A percentile compares a stretch with the other conserved stretches of the same genome.
These are phyloP conservation scores for Speoplatyrhinus poulsoni DNA, from an alignment of 2,113 vertebrate genomes.

Conservation along the genomic window DNA sequence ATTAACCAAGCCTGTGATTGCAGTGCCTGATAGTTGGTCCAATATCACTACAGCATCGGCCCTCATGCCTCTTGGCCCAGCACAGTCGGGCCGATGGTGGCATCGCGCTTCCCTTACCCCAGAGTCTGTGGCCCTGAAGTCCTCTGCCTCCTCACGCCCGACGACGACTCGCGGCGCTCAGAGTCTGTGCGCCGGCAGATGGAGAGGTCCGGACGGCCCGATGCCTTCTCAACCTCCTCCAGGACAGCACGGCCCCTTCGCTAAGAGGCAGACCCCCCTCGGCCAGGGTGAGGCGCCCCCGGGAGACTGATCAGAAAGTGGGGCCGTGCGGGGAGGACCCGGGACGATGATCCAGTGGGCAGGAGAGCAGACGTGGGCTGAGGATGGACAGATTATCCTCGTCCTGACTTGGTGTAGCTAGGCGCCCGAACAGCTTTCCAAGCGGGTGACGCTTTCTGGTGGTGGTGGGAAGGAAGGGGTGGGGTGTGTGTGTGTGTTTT, in stretches of 20 bases:
- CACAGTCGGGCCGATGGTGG: background rate
- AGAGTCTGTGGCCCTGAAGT: constrained; percentile 91
- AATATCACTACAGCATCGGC: too few species aligned
- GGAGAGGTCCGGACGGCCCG: constrained; percentile 53
- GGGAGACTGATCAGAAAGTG: constrained; percentile 32
- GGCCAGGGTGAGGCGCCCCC: constrained; percentile 73
- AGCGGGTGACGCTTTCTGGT: constrained; percentile 4
- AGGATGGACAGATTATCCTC: background rate
- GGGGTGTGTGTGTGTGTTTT: constrained; percentile 16
- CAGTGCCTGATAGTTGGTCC: too few species aligned
- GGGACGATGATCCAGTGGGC: constrained; percentile 53
- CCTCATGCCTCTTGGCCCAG: too few species aligned
- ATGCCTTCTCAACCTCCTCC: constrained; percentile 71
- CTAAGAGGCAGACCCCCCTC: constrained; percentile 69
- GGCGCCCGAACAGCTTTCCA: constrained; percentile 27
- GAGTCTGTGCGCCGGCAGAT: constrained; percentile 54
- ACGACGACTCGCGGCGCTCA: constrained; percentile 61
- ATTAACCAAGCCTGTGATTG: too few species aligned
- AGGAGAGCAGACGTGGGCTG: constrained; percentile 24
- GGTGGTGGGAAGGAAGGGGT: too few species aligned
- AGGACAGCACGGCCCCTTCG: constrained; percentile 71
- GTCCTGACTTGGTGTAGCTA: constrained; percentile 16
- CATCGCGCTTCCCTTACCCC: constrained; percentile 75
- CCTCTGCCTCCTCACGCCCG: constrained; percentile 76
- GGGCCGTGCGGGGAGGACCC: constrained; percentile 52